phyloP scores from a whole-genome alignment of 2,797 vertebrate genomes.

The Psittacula derbiana region DNA sequence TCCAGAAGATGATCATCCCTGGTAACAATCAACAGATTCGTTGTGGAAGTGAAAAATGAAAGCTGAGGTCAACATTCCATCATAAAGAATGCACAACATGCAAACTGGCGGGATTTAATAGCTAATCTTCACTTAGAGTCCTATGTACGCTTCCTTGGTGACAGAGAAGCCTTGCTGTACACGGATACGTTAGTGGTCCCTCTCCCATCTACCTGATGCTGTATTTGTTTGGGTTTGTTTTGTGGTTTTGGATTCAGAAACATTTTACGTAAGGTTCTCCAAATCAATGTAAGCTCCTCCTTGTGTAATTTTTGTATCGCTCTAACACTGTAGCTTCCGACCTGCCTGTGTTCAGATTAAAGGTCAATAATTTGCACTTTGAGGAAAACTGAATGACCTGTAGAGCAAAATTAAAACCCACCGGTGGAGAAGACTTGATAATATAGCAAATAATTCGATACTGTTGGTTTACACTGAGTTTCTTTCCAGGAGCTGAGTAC shows the following conservation, averaged over 20 bases:
- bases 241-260: conserved; percentile 43
- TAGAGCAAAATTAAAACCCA: background rate
- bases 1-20: background rate
- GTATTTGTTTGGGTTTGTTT: conserved; percentile 56
- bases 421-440: background rate
- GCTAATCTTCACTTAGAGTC: conserved; percentile 2
- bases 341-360: conserved; percentile 36
- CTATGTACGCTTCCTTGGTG: background rate
- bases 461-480: conserved; percentile 15
- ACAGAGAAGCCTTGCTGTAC: conserved; percentile 30
- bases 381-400: conserved; percentile 18
- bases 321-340: conserved; percentile 53
- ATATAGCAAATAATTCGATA: background rate
- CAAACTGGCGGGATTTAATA: background rate
- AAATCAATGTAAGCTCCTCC: conserved; percentile 21
- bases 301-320: conserved; percentile 57
- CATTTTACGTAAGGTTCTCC: conserved; percentile 36
- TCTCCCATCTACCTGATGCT: conserved; percentile 32
- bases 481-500: conserved; percentile 39
- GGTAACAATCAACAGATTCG: background rate
- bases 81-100: conserved; percentile 32
- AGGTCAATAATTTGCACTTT: conserved; percentile 34
- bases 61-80: conserved; percentile 57
- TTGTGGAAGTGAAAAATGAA: conserved; percentile 14
- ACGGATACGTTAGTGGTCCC: background rate